These are phyloP conservation scores for Trachelus tabidus DNA, from an alignment of 2,888 invertebrate species.

Conservation along the genomic window DNA sequence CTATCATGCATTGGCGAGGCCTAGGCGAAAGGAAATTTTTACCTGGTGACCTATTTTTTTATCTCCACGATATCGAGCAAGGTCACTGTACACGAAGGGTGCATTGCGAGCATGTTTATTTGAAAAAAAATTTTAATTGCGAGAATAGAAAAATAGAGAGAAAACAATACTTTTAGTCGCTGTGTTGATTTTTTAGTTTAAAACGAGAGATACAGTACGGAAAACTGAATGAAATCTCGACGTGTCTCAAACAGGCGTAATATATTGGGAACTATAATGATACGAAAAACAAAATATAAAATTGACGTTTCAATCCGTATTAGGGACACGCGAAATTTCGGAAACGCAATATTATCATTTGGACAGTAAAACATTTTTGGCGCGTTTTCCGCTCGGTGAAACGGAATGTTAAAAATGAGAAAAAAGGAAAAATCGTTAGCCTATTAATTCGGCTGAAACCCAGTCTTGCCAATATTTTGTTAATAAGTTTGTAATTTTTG, in stretches of 20 bases:
- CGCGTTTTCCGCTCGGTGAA: background rate
- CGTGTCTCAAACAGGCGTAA: background rate
- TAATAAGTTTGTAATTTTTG: constrained; percentile 66
- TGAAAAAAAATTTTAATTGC: background rate
- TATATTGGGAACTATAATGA: background rate
- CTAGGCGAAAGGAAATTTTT: background rate
- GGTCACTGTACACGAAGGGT: background rate
- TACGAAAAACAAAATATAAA: background rate
- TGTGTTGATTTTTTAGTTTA: background rate
- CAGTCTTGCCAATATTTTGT: constrained; percentile 65
- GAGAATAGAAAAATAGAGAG: background rate
- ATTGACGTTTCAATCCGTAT: background rate
- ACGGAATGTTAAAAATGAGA: constrained; percentile 1
- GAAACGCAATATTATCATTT: background rate
- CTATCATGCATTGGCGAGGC: background rate
- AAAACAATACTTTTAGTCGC: background rate
- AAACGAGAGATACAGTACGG: background rate
- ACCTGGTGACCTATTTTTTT: background rate
- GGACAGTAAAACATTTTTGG: background rate
- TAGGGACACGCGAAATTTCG: background rate
- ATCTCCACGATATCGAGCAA: background rate
- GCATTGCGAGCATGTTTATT: background rate
- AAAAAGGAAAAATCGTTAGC: constrained; percentile 17
- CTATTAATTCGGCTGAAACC: constrained; percentile 37
- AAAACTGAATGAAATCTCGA: background rate